Conservation (phyloP, 2,888 invertebrate species). For the Ichneumon xanthorius region DNA sequence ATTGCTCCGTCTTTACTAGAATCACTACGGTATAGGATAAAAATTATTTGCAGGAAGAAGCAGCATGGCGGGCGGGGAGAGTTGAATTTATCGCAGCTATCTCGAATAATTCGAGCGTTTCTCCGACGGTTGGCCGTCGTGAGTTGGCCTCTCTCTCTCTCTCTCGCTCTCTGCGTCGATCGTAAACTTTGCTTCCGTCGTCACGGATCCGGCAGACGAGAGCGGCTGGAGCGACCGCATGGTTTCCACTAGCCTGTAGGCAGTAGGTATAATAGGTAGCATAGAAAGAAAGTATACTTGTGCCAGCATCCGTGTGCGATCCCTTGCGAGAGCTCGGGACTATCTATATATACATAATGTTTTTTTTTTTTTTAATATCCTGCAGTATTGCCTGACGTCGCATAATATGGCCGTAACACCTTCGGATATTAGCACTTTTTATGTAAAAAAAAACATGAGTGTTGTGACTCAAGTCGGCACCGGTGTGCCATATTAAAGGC, state of each 20-base stretch:
- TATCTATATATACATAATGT: background rate
- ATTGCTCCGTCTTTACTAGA: background rate
- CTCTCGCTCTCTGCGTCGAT: too few species aligned
- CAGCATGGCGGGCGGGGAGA: conserved; percentile 24
- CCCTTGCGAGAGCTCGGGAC: conserved; percentile 61
- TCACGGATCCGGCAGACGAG: conserved; percentile 13
- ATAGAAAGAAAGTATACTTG: conserved; percentile 25
- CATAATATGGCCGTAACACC: conserved; percentile 82
- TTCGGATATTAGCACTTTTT: conserved; percentile 83
- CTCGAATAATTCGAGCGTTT: conserved; percentile 70
- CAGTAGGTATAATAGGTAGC: conserved; percentile 16
- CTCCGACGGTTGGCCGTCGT: conserved; percentile 30
- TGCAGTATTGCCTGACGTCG: conserved; percentile 78
- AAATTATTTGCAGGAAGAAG: conserved; percentile 61
- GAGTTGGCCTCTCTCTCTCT: too few species aligned
- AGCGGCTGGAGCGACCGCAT: conserved; percentile 33
- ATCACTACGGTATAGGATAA: conserved; percentile 44
- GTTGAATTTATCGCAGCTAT: conserved; percentile 69
- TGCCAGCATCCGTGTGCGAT: conserved; percentile 72
- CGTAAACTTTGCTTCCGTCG: conserved; percentile 67
- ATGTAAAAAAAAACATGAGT: conserved; percentile 77
- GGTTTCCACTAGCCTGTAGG: conserved; percentile 17
- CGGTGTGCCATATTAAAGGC: conserved; percentile 81
- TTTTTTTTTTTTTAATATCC: conserved; percentile 60
- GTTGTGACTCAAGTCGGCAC: conserved; percentile 64